Conservation (phyloP, 2,113 vertebrate species). For the Choloepus hoffmanni region DNA sequence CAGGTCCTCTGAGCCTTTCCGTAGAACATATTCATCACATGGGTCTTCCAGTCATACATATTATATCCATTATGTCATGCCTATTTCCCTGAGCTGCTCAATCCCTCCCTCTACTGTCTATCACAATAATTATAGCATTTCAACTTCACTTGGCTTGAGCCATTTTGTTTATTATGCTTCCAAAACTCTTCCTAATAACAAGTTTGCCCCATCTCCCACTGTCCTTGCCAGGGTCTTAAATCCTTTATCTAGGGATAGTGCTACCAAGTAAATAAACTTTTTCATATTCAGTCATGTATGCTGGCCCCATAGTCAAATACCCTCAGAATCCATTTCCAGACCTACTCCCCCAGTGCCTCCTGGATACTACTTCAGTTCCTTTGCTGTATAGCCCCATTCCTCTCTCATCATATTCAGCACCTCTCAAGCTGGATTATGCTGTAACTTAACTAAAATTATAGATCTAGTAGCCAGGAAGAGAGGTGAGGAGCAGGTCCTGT, state of each 20-base stretch:
- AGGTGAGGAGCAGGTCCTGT: not conserved
- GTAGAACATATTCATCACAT: not conserved
- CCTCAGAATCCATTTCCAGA: not conserved
- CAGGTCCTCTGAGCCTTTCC: not conserved
- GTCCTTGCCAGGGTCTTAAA: not conserved
- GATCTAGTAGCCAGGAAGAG: too few species aligned
- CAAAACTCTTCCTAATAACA: not conserved
- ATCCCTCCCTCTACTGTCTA: too few species aligned
- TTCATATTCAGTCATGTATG: not conserved
- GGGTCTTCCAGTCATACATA: too few species aligned
- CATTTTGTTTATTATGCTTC: not conserved
- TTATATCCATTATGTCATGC: not conserved
- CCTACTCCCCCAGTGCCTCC: not conserved
- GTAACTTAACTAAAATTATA: not conserved
- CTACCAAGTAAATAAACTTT: not conserved
- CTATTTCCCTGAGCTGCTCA: not conserved
- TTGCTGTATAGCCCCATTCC: not conserved
- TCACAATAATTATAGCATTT: not conserved
- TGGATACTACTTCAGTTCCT: not conserved
- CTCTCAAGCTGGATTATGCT: not conserved
- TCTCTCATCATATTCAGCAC: not conserved
- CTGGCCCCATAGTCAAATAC: not conserved
- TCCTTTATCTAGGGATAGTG: not conserved
- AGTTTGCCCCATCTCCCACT: too few species aligned
- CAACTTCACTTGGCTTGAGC: not conserved